phyloP scores from a whole-genome alignment of 2,888 invertebrate genomes.

The Alviniconcha strummeri region DNA sequence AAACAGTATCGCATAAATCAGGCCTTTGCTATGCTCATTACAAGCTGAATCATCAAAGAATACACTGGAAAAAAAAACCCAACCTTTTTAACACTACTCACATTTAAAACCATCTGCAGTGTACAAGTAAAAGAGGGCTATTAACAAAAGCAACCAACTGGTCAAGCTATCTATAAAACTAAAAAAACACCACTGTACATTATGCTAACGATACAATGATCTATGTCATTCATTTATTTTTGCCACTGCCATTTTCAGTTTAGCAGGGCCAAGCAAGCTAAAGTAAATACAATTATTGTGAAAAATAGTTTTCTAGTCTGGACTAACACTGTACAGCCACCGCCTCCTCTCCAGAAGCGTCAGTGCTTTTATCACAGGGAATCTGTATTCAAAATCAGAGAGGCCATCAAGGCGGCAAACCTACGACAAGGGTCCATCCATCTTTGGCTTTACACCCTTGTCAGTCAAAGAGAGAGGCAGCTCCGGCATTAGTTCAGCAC shows the following conservation, averaged over 20 bases:
- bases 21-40: too few species aligned
- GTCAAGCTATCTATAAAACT: slow-evolving; percentile 22
- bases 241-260: not conserved
- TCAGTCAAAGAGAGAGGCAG: too few species aligned
- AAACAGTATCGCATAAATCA: too few species aligned
- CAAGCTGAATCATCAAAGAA: not conserved
- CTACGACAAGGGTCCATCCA: too few species aligned
- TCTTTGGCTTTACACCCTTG: too few species aligned
- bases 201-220: not conserved
- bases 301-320: not conserved
- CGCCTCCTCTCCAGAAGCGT: too few species aligned
- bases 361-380: too few species aligned
- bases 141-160: slow-evolving; percentile 1
- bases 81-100: not conserved
- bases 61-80: not conserved
- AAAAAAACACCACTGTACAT: slow-evolving; percentile 12
- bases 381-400: too few species aligned
- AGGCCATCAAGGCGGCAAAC: too few species aligned
- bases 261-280: not conserved
- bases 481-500: too few species aligned
- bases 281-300: not conserved
- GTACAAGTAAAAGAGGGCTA: not conserved
- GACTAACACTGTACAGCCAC: too few species aligned
- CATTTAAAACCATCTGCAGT: too few species aligned
- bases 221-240: not conserved